Evolutionary conservation across 2,888 invertebrate species (phyloP), one percentile per base, ranked within the genome.

Genomic region (Anodontia alba): DNA sequence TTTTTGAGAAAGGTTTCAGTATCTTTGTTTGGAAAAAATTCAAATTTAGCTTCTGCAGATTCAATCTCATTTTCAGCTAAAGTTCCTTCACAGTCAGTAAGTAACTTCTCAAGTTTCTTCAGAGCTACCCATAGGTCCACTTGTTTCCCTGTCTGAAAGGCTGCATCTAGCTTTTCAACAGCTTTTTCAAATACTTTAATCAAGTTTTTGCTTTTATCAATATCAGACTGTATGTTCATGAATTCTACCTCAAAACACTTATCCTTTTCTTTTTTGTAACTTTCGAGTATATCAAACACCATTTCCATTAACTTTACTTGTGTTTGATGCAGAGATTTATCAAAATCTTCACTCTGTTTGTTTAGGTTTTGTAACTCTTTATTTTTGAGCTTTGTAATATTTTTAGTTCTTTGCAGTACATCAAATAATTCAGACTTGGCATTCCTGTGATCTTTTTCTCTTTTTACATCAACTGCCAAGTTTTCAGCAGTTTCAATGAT

Each of bases 241-340:
- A 67, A 42, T 62, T 84, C 84, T 3, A 70, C 43, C 49, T 76
- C 71, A 54, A 71, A 79, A 68, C 78, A 81, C 12, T 46, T 73
- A 26, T 81, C 81, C 36, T 79, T 84, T n/a, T 84, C 84, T 66
- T 51, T 67, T n/a, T 74, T 51, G 51, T 81, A 77, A 8, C 68
- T 43, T 15, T 33, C 42, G 2, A 81, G 54, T 76, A 84, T 84
- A 31, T 79, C 71, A 29, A 81, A 76, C 43, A 84, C 66, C 54
- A 84, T 76, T 15, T 33, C 69, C 29, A 68, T 77, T 0, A 84
- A 68, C 23, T 79, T 81, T 10, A 79, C 77, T 8, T 79, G 78
- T 36, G 79, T 67, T 15, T 79, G 68, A n/a, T 67, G 49, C 1
- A 84, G 29, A 42, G 75, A 33, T 17, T 73, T 67, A 10, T 76